Base-by-base conservation (phyloP, 1,140 invertebrate genomes). In the Drosophila tristis region DNA sequence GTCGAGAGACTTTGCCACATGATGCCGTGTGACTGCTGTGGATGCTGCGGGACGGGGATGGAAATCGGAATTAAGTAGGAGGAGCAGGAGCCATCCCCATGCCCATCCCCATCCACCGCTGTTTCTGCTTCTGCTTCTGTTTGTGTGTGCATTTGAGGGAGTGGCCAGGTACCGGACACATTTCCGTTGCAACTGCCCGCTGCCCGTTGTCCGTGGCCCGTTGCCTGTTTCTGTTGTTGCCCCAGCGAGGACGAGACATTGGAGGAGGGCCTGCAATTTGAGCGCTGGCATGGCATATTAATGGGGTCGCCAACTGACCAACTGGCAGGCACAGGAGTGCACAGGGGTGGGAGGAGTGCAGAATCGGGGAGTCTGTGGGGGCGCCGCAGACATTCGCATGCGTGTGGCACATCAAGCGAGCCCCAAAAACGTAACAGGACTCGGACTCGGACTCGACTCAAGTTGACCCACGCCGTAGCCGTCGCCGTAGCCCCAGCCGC, bases 221-320 rank as follows among this genome's bases (percentile, higher is more conserved):
- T 39, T 39, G 35, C 11, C 35, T 13, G 31, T 35, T 35, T 9
- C 31, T 11, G 31, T 35, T 35, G 31, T 9, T 11, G n/a, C 15
- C 43, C 45, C 42, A 45, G 16, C n/a, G 59, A 58, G 65, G 58
- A 70, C 59, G 70, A 78, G 77, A 74, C 49, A 79, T 57, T 75
- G 54, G 70, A 82, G 74, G 79, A 85, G 48, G 80, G 70, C 81
- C 84, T 86, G 81, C 80, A 85, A 86, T 85, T 80, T 87, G 78
- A 86, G 84, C 74, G 74, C 79, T 86, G 57, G 75, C 74, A 67
- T 86, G 66, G 82, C 82, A 86, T 86, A 79, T 87, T 86, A 86
- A 86, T 86, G 74, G 74, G 58, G 62, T 48, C 39, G 66, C 53
- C 39, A 31, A 23, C 58, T 54, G 60, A 50, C 77, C 74, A 80